Percentiles rank a stretch among this genome's conserved stretches.
Evolutionary conservation across 1,140 invertebrate genomes (phyloP).

Genomic region (Cydia strobilella): DNA sequence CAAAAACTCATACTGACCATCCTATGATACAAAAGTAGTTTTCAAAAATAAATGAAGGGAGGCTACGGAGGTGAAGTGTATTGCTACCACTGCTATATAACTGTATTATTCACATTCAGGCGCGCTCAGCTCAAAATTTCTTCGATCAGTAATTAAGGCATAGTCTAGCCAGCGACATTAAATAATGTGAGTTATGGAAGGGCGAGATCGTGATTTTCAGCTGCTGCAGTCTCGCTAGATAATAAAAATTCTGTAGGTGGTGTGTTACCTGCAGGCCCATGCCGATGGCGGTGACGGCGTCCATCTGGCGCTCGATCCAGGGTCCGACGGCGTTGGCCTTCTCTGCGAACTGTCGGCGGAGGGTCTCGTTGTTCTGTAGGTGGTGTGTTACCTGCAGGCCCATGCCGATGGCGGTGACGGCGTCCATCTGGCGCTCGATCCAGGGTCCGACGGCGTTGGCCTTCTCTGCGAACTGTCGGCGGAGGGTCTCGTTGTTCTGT

Average conservation of each 20-base stretch:
- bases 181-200: no score
- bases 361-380: conserved; percentile 68
- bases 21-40: not conserved
- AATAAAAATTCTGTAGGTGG: no score
- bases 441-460: conserved; percentile 99
- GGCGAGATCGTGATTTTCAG: no score
- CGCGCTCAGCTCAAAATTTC: no score
- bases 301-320: conserved; percentile 99
- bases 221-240: no score
- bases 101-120: no score
- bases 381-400: conserved; percentile 69
- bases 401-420: conserved; percentile 95
- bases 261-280: conserved; percentile 72
- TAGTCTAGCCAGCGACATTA: no score
- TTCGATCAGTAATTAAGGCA: no score
- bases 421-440: conserved; percentile 99
- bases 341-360: conserved; percentile 98
- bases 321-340: conserved; percentile 99
- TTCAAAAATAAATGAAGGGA: not conserved
- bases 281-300: conserved; percentile 97
- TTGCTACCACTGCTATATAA: not conserved
- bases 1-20: not conserved
- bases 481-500: conserved; percentile 81
- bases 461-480: conserved; percentile 98
- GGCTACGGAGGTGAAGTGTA: no score